Evolutionary conservation across 2,797 vertebrate species (phyloP), one percentile per base, ranked within the genome.

Genomic region (Pelochelys cantorii): DNA sequence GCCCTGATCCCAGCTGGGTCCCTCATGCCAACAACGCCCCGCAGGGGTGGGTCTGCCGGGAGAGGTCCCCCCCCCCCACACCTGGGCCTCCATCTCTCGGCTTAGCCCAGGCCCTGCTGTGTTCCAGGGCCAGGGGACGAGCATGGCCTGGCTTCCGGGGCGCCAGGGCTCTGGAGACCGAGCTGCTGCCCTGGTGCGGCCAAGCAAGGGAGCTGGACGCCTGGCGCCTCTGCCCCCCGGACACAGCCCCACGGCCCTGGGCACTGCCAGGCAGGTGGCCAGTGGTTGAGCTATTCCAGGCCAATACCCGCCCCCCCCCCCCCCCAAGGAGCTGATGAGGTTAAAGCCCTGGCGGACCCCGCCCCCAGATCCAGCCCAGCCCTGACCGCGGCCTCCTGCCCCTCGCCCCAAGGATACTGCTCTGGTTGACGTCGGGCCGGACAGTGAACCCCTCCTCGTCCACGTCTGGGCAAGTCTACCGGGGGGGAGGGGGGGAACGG

Each of bases 381-480:
- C 31, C 60, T 31, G 12, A 31, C 29, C 62, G 29, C 62, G 17
- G 42, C 74, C 18, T 29, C 13, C 25, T 15, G 3, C 57, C 37
- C 13, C 52, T 31, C 3, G 3, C 0, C 0, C 10, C 71, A 98
- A 99, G 99, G 99, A 99, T 99, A 99, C 99, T 98, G 91, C 98
- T 99, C 88, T 96, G 98, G 37, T 97, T 93, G 81, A 93, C 80
- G 56, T 99, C 99, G 0, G 99, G 98, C 84, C 99, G 98, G 94
- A 99, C 98, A 3, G 99, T 98, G 95, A 99, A 99, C 4, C 99
- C 99, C 77, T 99, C 99, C 5, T 99, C 99, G 4, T 99, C 99
- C 83, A 99, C 99, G 94, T 99, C 99, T 0, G 98, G 98, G 60
- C 98, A 98, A 65, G 98, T 98, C 99, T 99, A 96, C 92, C 1